These are phyloP conservation scores for Pseudobourletiella spinata DNA, from an alignment of 1,140 invertebrate genomes.

Conservation along the genomic window DNA sequence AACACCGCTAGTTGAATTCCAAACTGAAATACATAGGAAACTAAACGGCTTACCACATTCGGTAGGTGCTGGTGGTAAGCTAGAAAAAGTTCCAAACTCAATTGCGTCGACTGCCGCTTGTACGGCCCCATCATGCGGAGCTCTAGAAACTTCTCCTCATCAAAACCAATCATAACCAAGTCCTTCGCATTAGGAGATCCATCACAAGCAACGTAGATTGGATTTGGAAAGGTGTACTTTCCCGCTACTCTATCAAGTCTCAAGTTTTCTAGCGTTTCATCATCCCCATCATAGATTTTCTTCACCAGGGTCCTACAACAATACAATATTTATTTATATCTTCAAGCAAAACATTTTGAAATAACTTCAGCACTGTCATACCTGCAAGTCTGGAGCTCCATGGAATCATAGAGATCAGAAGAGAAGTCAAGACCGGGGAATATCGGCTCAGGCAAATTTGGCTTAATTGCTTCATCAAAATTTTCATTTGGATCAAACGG, in stretches of 20 bases:
- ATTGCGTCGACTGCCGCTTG: constrained; percentile 7
- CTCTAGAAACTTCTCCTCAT: constrained; percentile 13
- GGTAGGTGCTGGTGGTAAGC: constrained; percentile 16
- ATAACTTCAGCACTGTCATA: background rate
- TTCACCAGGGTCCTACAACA: constrained; percentile 11
- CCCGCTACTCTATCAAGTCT: constrained; percentile 11
- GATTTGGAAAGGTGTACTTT: background rate
- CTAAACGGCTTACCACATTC: constrained; percentile 9
- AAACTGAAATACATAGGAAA: no score
- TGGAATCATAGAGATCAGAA: background rate
- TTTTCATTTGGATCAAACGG: constrained; percentile 35
- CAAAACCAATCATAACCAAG: constrained; percentile 22
- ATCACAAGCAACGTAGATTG: constrained; percentile 20
- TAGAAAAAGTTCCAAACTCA: constrained; percentile 19
- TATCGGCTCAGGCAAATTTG: background rate
- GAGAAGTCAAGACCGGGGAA: constrained; percentile 26
- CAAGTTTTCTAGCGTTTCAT: background rate
- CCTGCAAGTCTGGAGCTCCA: constrained; percentile 14
- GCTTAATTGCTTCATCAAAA: constrained; percentile 21
- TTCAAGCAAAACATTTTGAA: background rate
- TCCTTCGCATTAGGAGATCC: constrained; percentile 16
- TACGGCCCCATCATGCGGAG: constrained; percentile 25
- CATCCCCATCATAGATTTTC: constrained; percentile 13
- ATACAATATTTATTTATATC: background rate
- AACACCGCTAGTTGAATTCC: no score